Evolutionary conservation across 1,140 invertebrate genomes (phyloP), one percentile per base, ranked within the genome.

Genomic region (Heterodera carotae): DNA sequence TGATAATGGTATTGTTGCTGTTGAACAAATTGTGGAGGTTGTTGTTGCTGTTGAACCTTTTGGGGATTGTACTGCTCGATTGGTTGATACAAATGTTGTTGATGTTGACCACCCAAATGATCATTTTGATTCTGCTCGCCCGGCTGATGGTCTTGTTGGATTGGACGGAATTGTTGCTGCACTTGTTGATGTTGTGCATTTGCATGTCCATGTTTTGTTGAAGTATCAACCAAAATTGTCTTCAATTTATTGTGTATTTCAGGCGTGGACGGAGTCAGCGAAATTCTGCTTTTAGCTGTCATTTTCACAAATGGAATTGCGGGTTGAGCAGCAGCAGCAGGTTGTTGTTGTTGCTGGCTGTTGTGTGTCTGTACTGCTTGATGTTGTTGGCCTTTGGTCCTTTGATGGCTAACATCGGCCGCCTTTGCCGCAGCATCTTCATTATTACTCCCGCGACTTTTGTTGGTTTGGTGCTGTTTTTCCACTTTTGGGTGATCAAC

Each of bases 281-380:
- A 15, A 56, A 56, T 56, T 56, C 22, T 56, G 2, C 48, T 22
- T 56, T 56, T 56, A 5, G 48, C 15, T 56, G 48, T 56, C 15
- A 56, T 56, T 56, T 15, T 56, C 48, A 43, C 39, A 43, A 2
- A 56, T 6, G n/a, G 70, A 56, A 34, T 56, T 56, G 36, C 34
- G 33, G 8, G 7, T 60, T 18, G 25, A 5, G 27, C 48, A 31
- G 12, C 15, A 18, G 33, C 2, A 6, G 59, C 29, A 31, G 68
- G 12, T 22, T 69, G 69, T 3, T 71, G 69, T 25, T 71, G 69
- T 71, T 48, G 69, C 48, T 71, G 29, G 27, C 6, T n/a, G n/a
- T 12, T 22, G 15, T 48, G 31, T 36, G 69, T 25, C 6, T 56
- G 48, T 56, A 56, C 48, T 56, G 48, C 48, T 56, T 56, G 48